A percentile compares a stretch with the other conserved stretches of the same genome.
Evolutionary conservation across 2,113 vertebrate species (phyloP).

Genomic region (Cyrtonyx montezumae): DNA sequence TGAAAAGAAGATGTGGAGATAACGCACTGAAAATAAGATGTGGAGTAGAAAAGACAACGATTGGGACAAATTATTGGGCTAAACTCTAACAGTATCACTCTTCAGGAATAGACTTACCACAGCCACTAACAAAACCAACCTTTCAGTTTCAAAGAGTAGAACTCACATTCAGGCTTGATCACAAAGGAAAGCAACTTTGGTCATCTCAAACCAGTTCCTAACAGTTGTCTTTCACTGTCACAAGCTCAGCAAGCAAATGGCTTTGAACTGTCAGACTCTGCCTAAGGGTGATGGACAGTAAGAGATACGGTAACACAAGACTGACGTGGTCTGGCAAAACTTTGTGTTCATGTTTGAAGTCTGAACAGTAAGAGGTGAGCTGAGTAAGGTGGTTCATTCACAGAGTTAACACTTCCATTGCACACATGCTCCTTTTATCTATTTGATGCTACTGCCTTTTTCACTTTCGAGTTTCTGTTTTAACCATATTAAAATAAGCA

Average conservation of each 20-base stretch:
- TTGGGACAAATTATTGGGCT: neutral
- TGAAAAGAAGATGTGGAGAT: neutral
- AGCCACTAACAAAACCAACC: neutral
- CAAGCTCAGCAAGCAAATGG: neutral
- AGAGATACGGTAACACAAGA: neutral
- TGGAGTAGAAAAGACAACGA: neutral
- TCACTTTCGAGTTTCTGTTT: neutral
- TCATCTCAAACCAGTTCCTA: no score
- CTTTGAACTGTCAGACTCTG: neutral
- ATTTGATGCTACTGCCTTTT: neutral
- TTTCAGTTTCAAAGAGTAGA: neutral
- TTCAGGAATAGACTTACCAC: neutral
- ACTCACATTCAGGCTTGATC: neutral
- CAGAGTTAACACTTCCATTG: neutral
- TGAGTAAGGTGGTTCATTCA: neutral
- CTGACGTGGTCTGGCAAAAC: neutral
- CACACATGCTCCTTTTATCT: neutral
- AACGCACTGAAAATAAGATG: neutral
- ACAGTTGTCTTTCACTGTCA: neutral
- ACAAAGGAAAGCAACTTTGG: no score
- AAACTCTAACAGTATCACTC: neutral
- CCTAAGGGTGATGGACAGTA: neutral
- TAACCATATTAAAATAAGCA: neutral
- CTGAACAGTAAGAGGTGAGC: neutral
- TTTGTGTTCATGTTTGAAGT: neutral